Percentiles rank a stretch among this genome's conserved stretches.
Evolutionary conservation across 1,140 invertebrate species (phyloP).

Genomic region (Drosophila auraria): DNA sequence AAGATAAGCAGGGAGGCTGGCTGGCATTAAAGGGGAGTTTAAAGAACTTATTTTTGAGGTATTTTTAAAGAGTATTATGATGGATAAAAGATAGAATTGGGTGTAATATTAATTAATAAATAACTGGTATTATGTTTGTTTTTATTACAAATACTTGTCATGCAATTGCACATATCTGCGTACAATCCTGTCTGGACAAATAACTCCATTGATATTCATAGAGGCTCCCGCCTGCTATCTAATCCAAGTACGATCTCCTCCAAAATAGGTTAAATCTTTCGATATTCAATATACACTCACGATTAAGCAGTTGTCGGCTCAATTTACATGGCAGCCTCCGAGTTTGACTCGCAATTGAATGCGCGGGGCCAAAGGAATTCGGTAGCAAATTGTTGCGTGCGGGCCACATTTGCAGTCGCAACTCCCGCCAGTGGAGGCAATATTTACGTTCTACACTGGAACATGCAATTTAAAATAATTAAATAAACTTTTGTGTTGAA

Average conservation of each 20-base stretch:
- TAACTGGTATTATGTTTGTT: not conserved
- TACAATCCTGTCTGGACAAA: not conserved
- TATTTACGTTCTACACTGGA: conserved; percentile 53
- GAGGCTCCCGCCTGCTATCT: not conserved
- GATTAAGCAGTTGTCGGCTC: conserved; percentile 76
- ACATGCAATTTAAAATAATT: too few species aligned
- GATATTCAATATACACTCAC: conserved; percentile 66
- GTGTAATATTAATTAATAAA: not conserved
- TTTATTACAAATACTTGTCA: not conserved
- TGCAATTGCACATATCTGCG: not conserved
- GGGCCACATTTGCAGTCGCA: conserved; percentile 70
- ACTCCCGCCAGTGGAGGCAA: conserved; percentile 47
- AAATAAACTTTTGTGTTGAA: accelerated
- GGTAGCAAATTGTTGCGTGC: conserved; percentile 84
- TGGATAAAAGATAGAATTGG: not conserved
- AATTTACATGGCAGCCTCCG: conserved; percentile 67
- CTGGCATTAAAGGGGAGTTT: not conserved
- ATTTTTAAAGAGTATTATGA: not conserved
- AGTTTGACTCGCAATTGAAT: conserved; percentile 30
- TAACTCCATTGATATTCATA: not conserved
- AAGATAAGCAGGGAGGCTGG: conserved; percentile 22
- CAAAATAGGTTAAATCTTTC: conserved; percentile 32
- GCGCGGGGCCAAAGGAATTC: conserved; percentile 58
- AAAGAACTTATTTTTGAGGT: not conserved
- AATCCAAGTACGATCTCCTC: not conserved